Evolutionary conservation across 2,888 invertebrate genomes (phyloP), one percentile per base, ranked within the genome.

Genomic region (Lasioglossum zephyrum): DNA sequence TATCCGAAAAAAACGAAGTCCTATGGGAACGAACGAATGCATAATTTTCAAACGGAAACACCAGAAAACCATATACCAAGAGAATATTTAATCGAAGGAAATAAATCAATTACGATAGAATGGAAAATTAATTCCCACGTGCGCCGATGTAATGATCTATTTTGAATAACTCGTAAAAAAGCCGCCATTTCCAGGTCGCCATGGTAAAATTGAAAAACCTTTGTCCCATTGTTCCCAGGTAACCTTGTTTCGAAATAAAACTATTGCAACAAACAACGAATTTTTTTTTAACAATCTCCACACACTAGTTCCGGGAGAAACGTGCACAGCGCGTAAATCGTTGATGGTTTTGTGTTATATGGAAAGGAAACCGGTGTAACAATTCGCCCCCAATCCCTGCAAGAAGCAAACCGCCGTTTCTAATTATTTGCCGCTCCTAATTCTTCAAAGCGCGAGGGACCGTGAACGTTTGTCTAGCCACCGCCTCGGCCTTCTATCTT

Each of bases 341-440:
- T 18, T 31, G 16, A 31, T 36, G 66, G 16, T 16, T 36, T 31
- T 18, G 2, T 2, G 18, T 31, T 36, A 9, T 18, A 31, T 1
- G 16, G 16, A 66, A 16, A 26, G 16, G 66, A 36, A 18, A 11
- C 22, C 13, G 18, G 41, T 18, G n/a, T 16, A 31, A 18, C 47
- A 16, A 36, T 66, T 2, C 47, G 22, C 0, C 13, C 26, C 5
- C 31, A 77, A n/a, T 11, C 6, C 13, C 16, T n/a, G 1, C 22
- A 39, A 36, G 36, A n/a, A 70, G 36, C 18, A 66, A 31, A 2
- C 53, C 57, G 70, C 63, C 60, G 31, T 73, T 47, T 26, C 36
- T 60, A 83, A 75, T 72, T 63, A 72, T 72, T 60, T 26, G 39
- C 63, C 41, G 41, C 16, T 69, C 6, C n/a, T 76, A 76, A 83